phyloP scores from a whole-genome alignment of 2,113 vertebrate genomes.

The Glaucomys volans region DNA sequence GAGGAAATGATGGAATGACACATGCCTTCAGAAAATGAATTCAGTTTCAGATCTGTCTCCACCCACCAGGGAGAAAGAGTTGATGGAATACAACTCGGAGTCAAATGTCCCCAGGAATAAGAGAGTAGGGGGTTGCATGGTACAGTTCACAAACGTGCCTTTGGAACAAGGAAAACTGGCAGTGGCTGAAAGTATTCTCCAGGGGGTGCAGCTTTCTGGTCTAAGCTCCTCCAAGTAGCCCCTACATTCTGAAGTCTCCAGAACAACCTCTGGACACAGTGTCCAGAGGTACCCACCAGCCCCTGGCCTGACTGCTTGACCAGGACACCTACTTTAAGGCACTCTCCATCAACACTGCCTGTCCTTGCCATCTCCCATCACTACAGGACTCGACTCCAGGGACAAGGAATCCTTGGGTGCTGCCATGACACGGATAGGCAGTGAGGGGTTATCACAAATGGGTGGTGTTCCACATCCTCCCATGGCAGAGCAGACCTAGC shows the following conservation, averaged over 20 bases:
- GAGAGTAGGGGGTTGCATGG: not conserved
- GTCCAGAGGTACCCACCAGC: not conserved
- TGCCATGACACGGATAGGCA: not conserved
- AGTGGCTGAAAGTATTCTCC: not conserved
- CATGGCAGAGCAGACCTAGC: not conserved
- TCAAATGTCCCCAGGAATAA: not conserved
- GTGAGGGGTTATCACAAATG: not conserved
- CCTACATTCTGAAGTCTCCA: not conserved
- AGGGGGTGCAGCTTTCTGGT: not conserved
- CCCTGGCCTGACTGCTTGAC: not conserved
- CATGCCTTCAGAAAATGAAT: not conserved
- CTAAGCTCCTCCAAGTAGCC: not conserved
- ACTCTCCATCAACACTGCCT: not conserved
- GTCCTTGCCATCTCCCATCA: not conserved
- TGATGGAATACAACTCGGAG: not conserved
- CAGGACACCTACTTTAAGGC: not conserved
- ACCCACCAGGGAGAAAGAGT: not conserved
- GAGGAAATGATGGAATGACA: slow-evolving; percentile 1
- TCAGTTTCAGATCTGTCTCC: not conserved
- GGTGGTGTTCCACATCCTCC: not conserved
- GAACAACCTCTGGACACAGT: not conserved
- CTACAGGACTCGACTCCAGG: not conserved
- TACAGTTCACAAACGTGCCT: not conserved
- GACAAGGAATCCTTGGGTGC: not conserved
- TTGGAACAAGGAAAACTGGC: not conserved